Base-by-base conservation (phyloP, 2,888 invertebrate species). In the Oscheius sp. region DNA sequence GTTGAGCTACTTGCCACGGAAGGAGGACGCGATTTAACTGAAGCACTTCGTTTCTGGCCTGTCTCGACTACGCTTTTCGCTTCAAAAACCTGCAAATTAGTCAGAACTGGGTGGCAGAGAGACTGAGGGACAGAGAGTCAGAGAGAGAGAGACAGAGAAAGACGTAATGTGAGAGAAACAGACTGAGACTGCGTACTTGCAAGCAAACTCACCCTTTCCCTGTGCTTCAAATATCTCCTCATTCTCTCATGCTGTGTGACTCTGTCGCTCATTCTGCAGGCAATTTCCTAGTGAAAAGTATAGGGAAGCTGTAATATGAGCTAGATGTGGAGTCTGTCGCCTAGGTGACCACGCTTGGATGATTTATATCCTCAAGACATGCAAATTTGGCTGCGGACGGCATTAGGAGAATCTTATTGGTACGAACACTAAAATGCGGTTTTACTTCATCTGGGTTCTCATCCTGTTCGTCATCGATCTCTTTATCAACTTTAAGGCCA, bases 231-330 rank as follows among this genome's bases (percentile, higher is more conserved):
- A 50, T 37, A 72, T 37, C 62, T 60, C 21, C 72, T 33, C 72
- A 72, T 72, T 59, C 60, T 53, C 47, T 72, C 72, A 32, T 62
- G 60, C n/a, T 62, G 72, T 9, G 48, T 51, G 29, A 72, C 72
- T 21, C 72, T 42, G 47, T 62, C 62, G 70, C 35, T 42, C 70
- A 70, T 70, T 2, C 13, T 51, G 21, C 42, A 42, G 42, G 42
- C 42, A 42, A 42, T 42, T 42, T 42, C 42, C 42, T 3, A 7
- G 42, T 7, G 42, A 7, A 42, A 42, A 42, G 42, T 42, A 42
- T 42, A 7, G 3, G 42, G 42, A 42, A 42, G 42, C 42, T 42
- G 21, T 21, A 21, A 21, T 21, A 21, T 21, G 21, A 21, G 21
- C 21, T 21, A 21, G 21, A 21, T 21, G 21, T 21, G 21, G 21